A percentile compares a stretch with the other conserved stretches of the same genome.
Conservation (phyloP, 2,888 invertebrate genomes). For the Pharmacophagus antenor region DNA sequence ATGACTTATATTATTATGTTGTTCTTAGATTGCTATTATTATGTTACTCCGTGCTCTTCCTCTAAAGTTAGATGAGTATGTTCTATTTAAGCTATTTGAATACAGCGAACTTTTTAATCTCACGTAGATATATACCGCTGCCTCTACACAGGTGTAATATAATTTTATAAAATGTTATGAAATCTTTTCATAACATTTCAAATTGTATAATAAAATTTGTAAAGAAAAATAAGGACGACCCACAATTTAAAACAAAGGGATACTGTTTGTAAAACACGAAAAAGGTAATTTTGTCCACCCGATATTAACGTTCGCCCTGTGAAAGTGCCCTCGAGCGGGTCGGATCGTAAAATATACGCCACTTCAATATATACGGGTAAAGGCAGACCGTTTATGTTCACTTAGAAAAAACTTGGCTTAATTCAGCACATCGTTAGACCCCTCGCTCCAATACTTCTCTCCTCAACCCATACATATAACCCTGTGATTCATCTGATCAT, state of each 20-base stretch:
- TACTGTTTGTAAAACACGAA: conserved; percentile 60
- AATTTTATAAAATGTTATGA: conserved; percentile 19
- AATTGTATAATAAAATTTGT: conserved; percentile 24
- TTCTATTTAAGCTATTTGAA: too few relatives aligned
- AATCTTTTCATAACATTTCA: conserved; percentile 14
- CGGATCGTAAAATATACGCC: conserved; percentile 77
- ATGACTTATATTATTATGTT: too few relatives aligned
- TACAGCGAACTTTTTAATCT: too few relatives aligned
- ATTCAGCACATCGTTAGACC: conserved; percentile 66
- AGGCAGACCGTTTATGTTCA: conserved; percentile 72
- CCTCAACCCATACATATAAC: conserved; percentile 57
- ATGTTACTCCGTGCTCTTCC: too few relatives aligned
- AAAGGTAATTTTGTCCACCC: conserved; percentile 71
- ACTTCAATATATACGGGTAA: conserved; percentile 72
- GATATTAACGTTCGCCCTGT: conserved; percentile 60
- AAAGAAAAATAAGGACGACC: conserved; percentile 27
- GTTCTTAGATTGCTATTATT: too few relatives aligned
- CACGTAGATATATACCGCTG: too few relatives aligned
- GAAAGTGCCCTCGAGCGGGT: conserved; percentile 65
- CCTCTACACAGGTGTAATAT: not conserved
- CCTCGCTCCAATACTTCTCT: conserved; percentile 43
- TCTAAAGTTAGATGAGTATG: too few relatives aligned
- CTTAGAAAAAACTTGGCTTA: conserved; percentile 78
- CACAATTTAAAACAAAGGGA: conserved; percentile 37
- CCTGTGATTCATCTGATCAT: conserved; percentile 67